These are phyloP conservation scores for Brachymystax lenok DNA, from an alignment of 2,797 vertebrate species.

Conservation along the genomic window DNA sequence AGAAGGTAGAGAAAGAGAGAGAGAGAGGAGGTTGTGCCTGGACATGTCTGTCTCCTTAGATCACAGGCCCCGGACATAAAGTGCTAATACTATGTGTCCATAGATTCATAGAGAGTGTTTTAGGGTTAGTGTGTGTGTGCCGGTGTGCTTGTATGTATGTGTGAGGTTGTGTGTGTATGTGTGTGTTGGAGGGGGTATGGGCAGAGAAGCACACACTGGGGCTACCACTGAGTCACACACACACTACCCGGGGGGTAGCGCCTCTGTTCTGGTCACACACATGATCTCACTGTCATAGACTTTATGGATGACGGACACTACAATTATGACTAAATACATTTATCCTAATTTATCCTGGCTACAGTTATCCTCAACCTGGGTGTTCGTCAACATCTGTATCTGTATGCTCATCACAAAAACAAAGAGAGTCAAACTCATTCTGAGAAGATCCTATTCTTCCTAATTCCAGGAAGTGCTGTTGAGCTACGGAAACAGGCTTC, in stretches of 20 bases:
- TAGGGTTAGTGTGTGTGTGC: conserved; percentile 35
- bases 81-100: conserved; percentile 58
- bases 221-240: conserved; percentile 39
- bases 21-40: conserved; percentile 58
- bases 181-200: not conserved
- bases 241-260: conserved; percentile 29
- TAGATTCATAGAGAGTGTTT: conserved; percentile 70
- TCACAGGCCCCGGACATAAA: conserved; percentile 64
- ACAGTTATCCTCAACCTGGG: not conserved
- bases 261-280: conserved; percentile 45
- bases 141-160: conserved; percentile 17
- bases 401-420: not conserved
- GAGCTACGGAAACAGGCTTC: not conserved
- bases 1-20: not conserved
- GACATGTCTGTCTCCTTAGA: conserved; percentile 73
- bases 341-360: not conserved
- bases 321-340: conserved; percentile 37
- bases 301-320: conserved; percentile 36
- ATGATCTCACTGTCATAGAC: conserved; percentile 14
- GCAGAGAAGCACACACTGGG: conserved; percentile 16
- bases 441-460: not conserved
- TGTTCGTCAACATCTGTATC: not conserved
- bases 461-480: not conserved
- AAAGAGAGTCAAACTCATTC: not conserved
- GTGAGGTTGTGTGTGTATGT: conserved; percentile 15